Conservation (phyloP, 2,888 invertebrate genomes). For the Teleogryllus oceanicus region DNA sequence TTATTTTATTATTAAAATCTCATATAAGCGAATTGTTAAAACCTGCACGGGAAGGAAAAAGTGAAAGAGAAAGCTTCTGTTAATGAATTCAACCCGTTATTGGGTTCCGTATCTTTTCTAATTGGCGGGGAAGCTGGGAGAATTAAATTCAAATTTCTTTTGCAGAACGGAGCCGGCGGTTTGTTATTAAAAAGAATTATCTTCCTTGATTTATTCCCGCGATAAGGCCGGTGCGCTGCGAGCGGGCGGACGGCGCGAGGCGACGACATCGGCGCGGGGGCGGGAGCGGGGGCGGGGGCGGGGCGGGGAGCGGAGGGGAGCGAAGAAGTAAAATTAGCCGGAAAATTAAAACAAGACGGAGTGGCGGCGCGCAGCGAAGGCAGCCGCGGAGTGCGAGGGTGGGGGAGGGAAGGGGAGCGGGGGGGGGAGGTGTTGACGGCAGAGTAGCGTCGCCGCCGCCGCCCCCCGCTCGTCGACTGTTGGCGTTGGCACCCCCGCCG, state of each 20-base stretch:
- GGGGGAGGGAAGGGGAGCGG: too few relatives aligned
- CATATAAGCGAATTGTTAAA: conserved; percentile 18
- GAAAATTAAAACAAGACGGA: conserved; percentile 18
- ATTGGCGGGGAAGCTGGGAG: conserved; percentile 9
- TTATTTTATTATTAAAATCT: conserved; percentile 18
- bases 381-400: neutral
- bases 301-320: neutral
- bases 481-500: too few relatives aligned
- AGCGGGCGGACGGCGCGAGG: too few relatives aligned
- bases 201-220: conserved; percentile 18
- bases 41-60: neutral
- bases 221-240: neutral
- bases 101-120: conserved; percentile 1
- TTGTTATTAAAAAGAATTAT: conserved; percentile 18
- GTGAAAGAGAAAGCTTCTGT: neutral
- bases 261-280: too few relatives aligned
- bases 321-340: conserved; percentile 6
- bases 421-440: too few relatives aligned
- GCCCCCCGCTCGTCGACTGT: too few relatives aligned
- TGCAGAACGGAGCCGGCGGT: neutral
- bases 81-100: conserved; percentile 10
- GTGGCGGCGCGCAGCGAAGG: neutral
- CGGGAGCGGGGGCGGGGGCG: neutral
- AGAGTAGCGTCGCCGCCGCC: too few relatives aligned
- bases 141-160: conserved; percentile 18